phyloP scores from a whole-genome alignment of 64 coral and sea anemone species.

The Dendronephthya gigantea region DNA sequence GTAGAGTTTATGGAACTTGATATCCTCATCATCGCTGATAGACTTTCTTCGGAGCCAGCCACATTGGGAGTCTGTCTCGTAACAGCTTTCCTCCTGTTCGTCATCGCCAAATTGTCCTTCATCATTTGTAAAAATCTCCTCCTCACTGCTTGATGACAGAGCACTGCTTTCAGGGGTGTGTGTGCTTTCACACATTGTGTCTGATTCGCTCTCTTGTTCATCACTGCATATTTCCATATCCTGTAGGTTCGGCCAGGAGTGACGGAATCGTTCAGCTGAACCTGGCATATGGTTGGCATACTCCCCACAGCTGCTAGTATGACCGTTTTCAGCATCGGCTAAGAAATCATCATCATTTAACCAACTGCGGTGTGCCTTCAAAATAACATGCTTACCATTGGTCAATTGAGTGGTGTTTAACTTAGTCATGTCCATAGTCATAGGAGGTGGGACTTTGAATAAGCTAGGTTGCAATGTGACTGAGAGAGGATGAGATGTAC shows the following conservation, averaged over 20 bases:
- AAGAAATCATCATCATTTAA: constrained; percentile 9
- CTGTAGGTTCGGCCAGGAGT: background rate
- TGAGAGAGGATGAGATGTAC: background rate
- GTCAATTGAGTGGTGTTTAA: background rate
- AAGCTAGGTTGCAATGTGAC: background rate
- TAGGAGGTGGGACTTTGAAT: background rate
- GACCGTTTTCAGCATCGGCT: background rate
- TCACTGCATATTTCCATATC: background rate
- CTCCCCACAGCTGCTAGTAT: constrained; percentile 1
- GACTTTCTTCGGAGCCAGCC: background rate
- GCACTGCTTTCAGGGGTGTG: background rate
- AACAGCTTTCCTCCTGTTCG: constrained; percentile 90
- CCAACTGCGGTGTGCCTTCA: background rate
- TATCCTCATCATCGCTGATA: background rate
- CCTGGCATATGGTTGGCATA: background rate
- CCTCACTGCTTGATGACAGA: constrained; percentile 3
- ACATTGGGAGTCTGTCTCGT: constrained; percentile 48
- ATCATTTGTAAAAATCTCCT: constrained; percentile 83
- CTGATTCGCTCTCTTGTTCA: background rate
- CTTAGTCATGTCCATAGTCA: background rate
- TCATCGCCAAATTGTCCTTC: constrained; percentile 83
- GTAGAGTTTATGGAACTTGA: constrained; percentile 3
- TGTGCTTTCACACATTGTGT: background rate
- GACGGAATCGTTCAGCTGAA: background rate
- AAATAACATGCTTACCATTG: background rate